Base-by-base conservation (phyloP, 92 coral and sea anemone genomes). In the Siderastrea siderea region DNA sequence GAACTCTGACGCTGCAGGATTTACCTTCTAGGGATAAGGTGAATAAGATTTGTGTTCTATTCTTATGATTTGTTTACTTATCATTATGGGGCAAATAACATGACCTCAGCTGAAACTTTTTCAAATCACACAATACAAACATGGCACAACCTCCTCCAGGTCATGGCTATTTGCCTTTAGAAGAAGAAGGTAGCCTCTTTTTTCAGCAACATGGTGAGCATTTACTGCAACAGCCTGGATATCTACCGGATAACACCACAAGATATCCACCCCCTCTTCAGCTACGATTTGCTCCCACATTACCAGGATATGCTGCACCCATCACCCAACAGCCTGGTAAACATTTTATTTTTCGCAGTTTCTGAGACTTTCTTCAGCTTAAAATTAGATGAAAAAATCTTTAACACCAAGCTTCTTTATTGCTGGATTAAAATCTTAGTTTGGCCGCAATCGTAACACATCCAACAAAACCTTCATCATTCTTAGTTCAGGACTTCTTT, bases 101-200 rank as follows among this genome's bases (percentile, higher is more conserved):
- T 26, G 38, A 26, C 38, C 3, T 26, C 38, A 26, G 38, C 38
- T 26, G 38, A 26, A 51, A 48, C 46, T 47, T 10, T 54, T 58
- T 19, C 13, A 7, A 15, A 38, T 59, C 13, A 3, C 47, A 2
- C 9, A 15, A n/a, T 58, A 16, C 13, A 4, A 84, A 61, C 74
- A 84, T 84, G 80, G 87, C 73, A 16, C 79, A 73, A 46, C 73
- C 81, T 26, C 38, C 38, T 9, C 60, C 47, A 12, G 87, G 87
- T 0, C 93, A 92, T 80, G 94, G 98, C 19, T 81, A 87, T 71
- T 96, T 96, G 2, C 95, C 98, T 11, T 95, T 95, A 61, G 95
- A 89, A 4, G 98, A 90, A 92, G 67, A 85, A 65, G 50, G 11
- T 48, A 74, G 70, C 92, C 92, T 19, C 93, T 87, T 6, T 75